Conservation (phyloP, 2,888 invertebrate species). For the Drosophila subquinaria region DNA sequence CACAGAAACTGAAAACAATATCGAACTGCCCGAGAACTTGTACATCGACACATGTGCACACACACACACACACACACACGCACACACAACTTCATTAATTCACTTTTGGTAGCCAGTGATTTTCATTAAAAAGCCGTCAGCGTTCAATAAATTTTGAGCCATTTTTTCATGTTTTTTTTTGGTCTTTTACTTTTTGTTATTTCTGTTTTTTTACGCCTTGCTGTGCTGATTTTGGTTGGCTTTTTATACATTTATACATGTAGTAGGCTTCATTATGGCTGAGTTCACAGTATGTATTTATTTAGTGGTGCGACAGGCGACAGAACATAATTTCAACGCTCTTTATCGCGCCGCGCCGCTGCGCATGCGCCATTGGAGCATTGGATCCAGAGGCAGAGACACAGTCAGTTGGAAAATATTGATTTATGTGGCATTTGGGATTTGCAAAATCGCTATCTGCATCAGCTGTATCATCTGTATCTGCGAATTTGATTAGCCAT, state of each 20-base stretch:
- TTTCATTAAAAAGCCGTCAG: slow-evolving; percentile 82
- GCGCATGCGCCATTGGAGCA: slow-evolving; percentile 43
- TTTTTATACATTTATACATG: slow-evolving; percentile 44
- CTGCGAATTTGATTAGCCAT: slow-evolving; percentile 46
- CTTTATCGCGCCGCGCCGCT: slow-evolving; percentile 68
- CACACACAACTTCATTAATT: slow-evolving; percentile 69
- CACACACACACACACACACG: slow-evolving; percentile 20
- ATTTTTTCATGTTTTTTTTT: slow-evolving; percentile 49
- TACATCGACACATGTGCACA: slow-evolving; percentile 57
- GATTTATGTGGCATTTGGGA: slow-evolving; percentile 63
- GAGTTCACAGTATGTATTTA: slow-evolving; percentile 68
- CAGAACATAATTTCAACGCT: slow-evolving; percentile 77
- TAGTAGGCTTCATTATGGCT: slow-evolving; percentile 66
- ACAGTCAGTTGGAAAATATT: slow-evolving; percentile 42
- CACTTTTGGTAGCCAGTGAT: slow-evolving; percentile 76
- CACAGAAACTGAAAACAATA: slow-evolving; percentile 34
- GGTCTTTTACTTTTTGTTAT: slow-evolving; percentile 20
- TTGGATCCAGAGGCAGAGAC: neutral
- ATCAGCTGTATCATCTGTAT: slow-evolving; percentile 33
- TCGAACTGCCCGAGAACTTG: slow-evolving; percentile 33
- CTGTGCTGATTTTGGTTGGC: slow-evolving; percentile 38
- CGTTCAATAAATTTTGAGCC: slow-evolving; percentile 77
- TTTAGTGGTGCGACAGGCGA: slow-evolving; percentile 66
- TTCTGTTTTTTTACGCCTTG: slow-evolving; percentile 39
- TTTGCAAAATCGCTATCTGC: slow-evolving; percentile 33